Conservation (phyloP, 1,140 invertebrate species). For the Aphis gossypii region DNA sequence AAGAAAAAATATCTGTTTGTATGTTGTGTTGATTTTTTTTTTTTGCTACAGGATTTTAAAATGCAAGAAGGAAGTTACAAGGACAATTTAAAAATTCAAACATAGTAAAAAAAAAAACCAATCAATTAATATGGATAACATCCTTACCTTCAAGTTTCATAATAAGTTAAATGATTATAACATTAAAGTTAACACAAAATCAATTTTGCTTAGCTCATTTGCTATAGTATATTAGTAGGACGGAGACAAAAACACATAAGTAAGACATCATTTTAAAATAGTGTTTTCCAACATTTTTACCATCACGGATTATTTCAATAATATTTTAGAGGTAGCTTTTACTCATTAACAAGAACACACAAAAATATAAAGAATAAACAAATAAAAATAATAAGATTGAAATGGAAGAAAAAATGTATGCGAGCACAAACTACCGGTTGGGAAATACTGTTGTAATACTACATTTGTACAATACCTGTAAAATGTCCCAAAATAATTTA, state of each 20-base stretch:
- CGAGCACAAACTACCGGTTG: too few species aligned
- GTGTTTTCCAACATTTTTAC: too few species aligned
- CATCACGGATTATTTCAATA: too few species aligned
- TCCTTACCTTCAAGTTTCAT: neutral
- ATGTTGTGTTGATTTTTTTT: neutral
- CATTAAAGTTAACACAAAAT: neutral
- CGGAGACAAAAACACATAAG: neutral
- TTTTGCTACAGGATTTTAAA: neutral
- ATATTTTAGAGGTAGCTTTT: too few species aligned
- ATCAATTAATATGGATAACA: neutral
- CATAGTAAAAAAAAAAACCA: neutral
- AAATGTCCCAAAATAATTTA: slow-evolving; percentile 98
- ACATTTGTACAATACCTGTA: slow-evolving; percentile 76
- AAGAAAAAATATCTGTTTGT: neutral
- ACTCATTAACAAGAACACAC: too few species aligned
- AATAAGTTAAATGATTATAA: neutral
- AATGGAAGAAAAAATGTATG: too few species aligned
- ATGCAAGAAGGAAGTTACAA: neutral
- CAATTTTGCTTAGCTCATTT: neutral
- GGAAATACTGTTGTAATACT: neutral
- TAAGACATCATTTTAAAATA: neutral
- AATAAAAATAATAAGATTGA: too few species aligned
- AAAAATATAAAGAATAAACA: too few species aligned
- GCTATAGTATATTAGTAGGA: neutral
- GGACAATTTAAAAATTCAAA: neutral